Evolutionary conservation across 1,140 invertebrate genomes (phyloP).

Genomic region (Ditylenchus dipsaci): DNA sequence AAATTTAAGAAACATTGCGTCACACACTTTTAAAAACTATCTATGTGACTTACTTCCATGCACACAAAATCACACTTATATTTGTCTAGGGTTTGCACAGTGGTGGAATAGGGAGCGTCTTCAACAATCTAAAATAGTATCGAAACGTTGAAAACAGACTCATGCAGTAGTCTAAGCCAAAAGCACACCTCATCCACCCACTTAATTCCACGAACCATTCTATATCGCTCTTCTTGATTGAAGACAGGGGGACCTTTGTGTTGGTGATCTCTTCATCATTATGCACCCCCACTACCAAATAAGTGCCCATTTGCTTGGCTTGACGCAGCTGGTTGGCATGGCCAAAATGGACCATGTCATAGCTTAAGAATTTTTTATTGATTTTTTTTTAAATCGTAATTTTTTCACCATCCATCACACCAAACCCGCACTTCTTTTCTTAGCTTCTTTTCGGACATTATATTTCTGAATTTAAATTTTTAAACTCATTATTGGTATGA

Average conservation of each 20-base stretch:
- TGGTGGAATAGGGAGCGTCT: constrained; percentile 94
- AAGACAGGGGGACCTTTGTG: constrained; percentile 99
- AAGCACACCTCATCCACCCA: constrained; percentile 86
- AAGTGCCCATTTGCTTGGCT: constrained; percentile 91
- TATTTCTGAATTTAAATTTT: too few relatives aligned
- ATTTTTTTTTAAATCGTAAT: neutral
- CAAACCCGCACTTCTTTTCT: constrained; percentile 69
- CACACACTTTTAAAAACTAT: too few relatives aligned
- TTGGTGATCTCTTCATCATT: constrained; percentile 94
- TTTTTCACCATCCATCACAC: constrained; percentile 80
- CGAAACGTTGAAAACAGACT: constrained; percentile 14
- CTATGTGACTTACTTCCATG: constrained; percentile 73
- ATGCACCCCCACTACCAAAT: constrained; percentile 94
- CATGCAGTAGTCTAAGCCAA: neutral
- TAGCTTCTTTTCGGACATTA: neutral
- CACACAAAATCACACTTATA: constrained; percentile 97
- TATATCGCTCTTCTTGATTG: constrained; percentile 90
- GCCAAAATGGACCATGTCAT: constrained; percentile 97
- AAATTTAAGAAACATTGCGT: neutral
- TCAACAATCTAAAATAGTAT: constrained; percentile 71
- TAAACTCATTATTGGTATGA: too few relatives aligned
- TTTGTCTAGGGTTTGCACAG: constrained; percentile 89
- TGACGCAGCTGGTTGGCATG: constrained; percentile 94
- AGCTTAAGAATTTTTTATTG: constrained; percentile 64
- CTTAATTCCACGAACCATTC: constrained; percentile 98